Evolutionary conservation across 1,140 invertebrate genomes (phyloP).

Genomic region (Drosophila biarmipes): DNA sequence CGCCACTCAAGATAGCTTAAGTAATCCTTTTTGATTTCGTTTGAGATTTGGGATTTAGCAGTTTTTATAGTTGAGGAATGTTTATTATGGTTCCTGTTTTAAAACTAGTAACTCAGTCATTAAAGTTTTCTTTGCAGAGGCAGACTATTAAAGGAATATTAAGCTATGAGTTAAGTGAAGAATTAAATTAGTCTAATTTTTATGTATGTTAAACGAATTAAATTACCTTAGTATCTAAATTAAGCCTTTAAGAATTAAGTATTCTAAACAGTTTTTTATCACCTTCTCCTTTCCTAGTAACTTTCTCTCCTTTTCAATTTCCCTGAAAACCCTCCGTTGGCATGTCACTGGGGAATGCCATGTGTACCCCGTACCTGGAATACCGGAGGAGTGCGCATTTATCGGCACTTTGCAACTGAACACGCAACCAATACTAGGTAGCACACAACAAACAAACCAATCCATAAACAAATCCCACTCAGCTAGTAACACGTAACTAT

Average conservation of each 20-base stretch:
- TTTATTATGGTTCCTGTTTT: too few relatives aligned
- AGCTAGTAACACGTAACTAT: background rate
- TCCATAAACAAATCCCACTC: constrained; percentile 9
- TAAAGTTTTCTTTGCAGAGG: too few relatives aligned
- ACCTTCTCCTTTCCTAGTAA: background rate
- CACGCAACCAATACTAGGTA: constrained; percentile 30
- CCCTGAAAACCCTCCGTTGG: background rate
- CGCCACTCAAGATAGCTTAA: background rate
- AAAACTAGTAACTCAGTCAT: too few relatives aligned
- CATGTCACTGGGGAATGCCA: constrained; percentile 8
- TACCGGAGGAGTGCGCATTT: constrained; percentile 42
- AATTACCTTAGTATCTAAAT: too few relatives aligned
- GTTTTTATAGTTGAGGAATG: background rate
- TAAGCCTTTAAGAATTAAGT: background rate
- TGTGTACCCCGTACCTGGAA: constrained; percentile 10
- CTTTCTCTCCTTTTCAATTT: constrained; percentile 1
- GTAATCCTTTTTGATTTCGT: background rate
- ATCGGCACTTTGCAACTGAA: constrained; percentile 44
- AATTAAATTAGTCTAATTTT: too few relatives aligned
- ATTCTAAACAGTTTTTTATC: background rate
- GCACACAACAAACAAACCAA: constrained; percentile 34
- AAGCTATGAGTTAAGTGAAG: too few relatives aligned
- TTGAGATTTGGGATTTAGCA: background rate
- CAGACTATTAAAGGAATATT: too few relatives aligned
- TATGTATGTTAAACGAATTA: too few relatives aligned